A percentile compares a stretch with the other conserved stretches of the same genome.
Conservation (phyloP, 2,797 vertebrate species). For the Helostoma temminkii region DNA sequence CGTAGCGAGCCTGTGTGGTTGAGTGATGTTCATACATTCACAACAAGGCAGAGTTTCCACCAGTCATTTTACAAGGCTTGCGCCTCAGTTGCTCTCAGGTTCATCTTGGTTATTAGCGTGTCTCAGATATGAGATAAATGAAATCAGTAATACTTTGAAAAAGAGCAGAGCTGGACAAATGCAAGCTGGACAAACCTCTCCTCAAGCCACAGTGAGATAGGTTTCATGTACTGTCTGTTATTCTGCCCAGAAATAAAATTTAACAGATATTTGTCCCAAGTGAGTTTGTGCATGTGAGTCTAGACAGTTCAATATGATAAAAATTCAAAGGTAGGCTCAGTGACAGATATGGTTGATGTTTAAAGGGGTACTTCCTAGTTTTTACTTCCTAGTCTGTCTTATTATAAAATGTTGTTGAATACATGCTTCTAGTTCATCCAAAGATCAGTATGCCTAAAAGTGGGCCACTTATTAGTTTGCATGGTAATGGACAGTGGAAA, state of each 20-base stretch:
- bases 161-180: conserved; percentile 22
- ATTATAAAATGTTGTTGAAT: conserved; percentile 5
- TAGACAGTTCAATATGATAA: conserved; percentile 19
- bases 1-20: conserved; percentile 63
- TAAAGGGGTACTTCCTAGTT: conserved; percentile 48
- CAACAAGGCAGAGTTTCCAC: conserved; percentile 76
- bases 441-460: conserved; percentile 14
- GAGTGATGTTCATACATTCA: conserved; percentile 85
- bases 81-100: conserved; percentile 33
- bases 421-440: conserved; percentile 39
- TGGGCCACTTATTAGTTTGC: too few species aligned
- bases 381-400: conserved; percentile 17
- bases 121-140: conserved; percentile 54
- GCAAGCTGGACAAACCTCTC: conserved; percentile 11
- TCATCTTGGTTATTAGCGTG: conserved; percentile 50
- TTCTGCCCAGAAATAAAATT: conserved; percentile 25
- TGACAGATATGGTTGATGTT: conserved; percentile 25
- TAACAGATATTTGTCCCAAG: not conserved
- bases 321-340: conserved; percentile 46
- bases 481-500: too few species aligned
- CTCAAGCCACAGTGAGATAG: conserved; percentile 35
- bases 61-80: conserved; percentile 32
- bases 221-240: conserved; percentile 26
- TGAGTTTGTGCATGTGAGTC: conserved; percentile 22
- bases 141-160: conserved; percentile 24